These are phyloP conservation scores for Pangasius mekongensis DNA, from an alignment of 2,797 vertebrate genomes.

Conservation along the genomic window DNA sequence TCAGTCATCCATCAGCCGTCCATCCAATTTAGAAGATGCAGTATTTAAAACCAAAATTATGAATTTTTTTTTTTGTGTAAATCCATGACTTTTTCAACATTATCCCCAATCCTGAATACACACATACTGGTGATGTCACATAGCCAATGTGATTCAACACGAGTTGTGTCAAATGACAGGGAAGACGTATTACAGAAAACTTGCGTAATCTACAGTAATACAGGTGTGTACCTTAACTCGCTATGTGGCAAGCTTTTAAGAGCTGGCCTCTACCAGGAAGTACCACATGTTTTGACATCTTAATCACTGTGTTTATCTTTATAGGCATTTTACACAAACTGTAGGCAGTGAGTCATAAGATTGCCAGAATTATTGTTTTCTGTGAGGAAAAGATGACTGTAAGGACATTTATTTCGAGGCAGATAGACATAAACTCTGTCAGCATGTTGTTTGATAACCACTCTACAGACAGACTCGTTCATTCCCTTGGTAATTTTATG, in stretches of 20 bases:
- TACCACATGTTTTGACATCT: constrained; percentile 32
- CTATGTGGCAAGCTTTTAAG: constrained; percentile 43
- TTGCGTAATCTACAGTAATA: neutral
- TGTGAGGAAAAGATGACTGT: constrained; percentile 5
- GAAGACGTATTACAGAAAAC: neutral
- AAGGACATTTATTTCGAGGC: constrained; percentile 15
- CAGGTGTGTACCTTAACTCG: neutral
- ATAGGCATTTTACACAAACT: constrained; percentile 41
- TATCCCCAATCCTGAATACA: neutral
- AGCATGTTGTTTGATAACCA: neutral
- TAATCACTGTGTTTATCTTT: constrained; percentile 48
- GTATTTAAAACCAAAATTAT: neutral
- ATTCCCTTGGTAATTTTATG: neutral
- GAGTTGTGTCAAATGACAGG: neutral
- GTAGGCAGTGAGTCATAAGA: neutral
- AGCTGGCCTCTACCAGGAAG: constrained; percentile 26
- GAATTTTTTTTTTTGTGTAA: neutral
- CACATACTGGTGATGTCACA: neutral
- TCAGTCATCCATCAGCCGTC: neutral
- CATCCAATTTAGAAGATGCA: neutral
- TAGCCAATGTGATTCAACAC: neutral
- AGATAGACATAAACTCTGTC: neutral
- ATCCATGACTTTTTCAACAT: neutral
- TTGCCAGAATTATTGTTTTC: constrained; percentile 38
- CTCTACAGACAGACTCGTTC: neutral